Base-by-base conservation (phyloP, 1,140 invertebrate genomes). In the Bombus pyrosoma region DNA sequence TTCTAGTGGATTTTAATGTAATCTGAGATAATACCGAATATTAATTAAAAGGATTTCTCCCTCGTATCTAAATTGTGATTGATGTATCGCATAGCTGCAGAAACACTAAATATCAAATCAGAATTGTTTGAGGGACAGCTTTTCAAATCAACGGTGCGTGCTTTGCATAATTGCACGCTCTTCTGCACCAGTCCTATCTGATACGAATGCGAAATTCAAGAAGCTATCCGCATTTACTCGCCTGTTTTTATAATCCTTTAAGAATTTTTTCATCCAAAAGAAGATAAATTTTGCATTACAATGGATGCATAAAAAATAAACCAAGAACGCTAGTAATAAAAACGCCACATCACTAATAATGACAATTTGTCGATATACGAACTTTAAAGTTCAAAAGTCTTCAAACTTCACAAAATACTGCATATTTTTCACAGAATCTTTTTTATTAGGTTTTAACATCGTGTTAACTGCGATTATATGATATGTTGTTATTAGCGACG, bases 201-300 rank as follows among this genome's bases (percentile, higher is more conserved):
- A 41, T n/a, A 43, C 18, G 71, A 73, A 73, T 73, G 13, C 39
- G 39, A n/a, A 43, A 73, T 41, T 18, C 71, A 73, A 73, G 71
- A 72, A 72, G 15, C 68, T 69, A 25, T 28, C 18, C 32, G 15
- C 18, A 28, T 69, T 69, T 39, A 22, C 10, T 69, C 22, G 1
- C 22, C 37, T 71, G 37, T 28, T 25, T 39, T 39, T 39, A 22
- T 39, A 28, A 71, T 71, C 37, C 10, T 28, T 39, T 15, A 39
- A 71, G 25, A 71, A 39, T 6, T 43, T 25, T 15, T 8, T 41
- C 13, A 10, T n/a, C 1, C 13, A 13, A 71, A 13, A 34, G 12
- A 15, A 13, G 39, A 71, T 28, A 37, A 3, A 73, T 71, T 71
- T 18, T 28, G 22, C 22, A 28, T 39, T 12, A 39, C 2, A 9